Base-by-base conservation (phyloP, 1,140 invertebrate genomes). In the Pissodes strobi region DNA sequence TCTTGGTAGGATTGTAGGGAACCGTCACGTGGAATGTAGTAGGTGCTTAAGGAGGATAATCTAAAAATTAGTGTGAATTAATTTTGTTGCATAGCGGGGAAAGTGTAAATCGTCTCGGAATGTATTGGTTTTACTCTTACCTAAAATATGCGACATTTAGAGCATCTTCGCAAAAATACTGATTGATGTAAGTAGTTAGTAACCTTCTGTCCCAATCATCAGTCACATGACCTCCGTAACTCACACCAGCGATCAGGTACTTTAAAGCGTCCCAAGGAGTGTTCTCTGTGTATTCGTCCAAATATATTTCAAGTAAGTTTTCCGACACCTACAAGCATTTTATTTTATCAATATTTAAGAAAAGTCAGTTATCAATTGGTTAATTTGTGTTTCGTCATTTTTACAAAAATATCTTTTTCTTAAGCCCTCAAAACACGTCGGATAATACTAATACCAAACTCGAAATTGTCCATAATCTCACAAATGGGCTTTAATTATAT, bases 151-250 rank as follows among this genome's bases (percentile, higher is more conserved):
- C 79, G 0, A 79, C 75, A 15, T 79, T 83, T 5, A 92, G 73
- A 0, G 85, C 83, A 30, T 88, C 85, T 10, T 90, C 88, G 65
- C 83, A 87, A 79, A 93, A 93, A 80, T 85, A 91, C 73, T 91
- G 87, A 72, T 89, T 86, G 51, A 93, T 89, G 74, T 94, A 94
- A 1, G 90, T 91, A 56, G 85, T 82, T 13, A 94, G 70, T 15
- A 96, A 82, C 12, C 90, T 80, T 69, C 93, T 85, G 80, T 96
- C 94, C 92, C 93, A 96, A 77, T 96, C 92, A 76, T 97, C 93
- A 2, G 94, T 95, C 53, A 97, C 93, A 79, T 96, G 94, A 0
- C 94, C 94, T 15, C 94, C 94, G 72, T 97, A 96, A 84, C 93
- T 95, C 66, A 96, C 92, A 71, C 92, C 93, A 2, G 93, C 93